phyloP scores from a whole-genome alignment of 30 jellyfish, hydroid and myxozoan genomes.

The Cassiopea xamachana region DNA sequence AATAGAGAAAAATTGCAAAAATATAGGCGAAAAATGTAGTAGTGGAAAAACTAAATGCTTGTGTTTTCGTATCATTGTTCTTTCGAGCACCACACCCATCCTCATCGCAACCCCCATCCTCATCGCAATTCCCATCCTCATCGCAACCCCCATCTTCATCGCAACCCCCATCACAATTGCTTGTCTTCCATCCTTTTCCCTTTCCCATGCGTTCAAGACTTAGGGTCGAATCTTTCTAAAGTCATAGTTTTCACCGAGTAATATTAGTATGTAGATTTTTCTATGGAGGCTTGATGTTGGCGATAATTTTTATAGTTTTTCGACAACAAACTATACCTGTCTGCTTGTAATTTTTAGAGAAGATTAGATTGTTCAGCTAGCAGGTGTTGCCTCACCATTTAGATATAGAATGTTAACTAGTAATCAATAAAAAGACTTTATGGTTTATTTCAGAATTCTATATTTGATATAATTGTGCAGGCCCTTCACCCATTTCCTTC shows the following conservation, averaged over 20 bases:
- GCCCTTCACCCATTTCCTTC: neutral
- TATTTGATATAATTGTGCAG: neutral
- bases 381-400: neutral
- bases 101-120: too few species aligned
- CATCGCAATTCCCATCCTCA: too few species aligned
- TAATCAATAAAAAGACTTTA: neutral
- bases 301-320: constrained; percentile 11
- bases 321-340: neutral
- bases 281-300: neutral
- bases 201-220: neutral
- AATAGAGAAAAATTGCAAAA: too few species aligned
- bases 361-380: neutral
- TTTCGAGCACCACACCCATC: too few species aligned
- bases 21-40: too few species aligned
- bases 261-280: constrained; percentile 3
- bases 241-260: constrained; percentile 3
- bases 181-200: neutral
- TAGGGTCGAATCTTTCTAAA: neutral
- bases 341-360: constrained; percentile 8
- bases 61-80: too few species aligned
- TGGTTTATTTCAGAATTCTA: neutral
- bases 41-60: too few species aligned
- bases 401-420: neutral
- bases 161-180: too few species aligned
- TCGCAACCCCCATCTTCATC: too few species aligned